These are phyloP conservation scores for Manis crassicaudata DNA, from an alignment of 2,797 vertebrate genomes.

Conservation along the genomic window DNA sequence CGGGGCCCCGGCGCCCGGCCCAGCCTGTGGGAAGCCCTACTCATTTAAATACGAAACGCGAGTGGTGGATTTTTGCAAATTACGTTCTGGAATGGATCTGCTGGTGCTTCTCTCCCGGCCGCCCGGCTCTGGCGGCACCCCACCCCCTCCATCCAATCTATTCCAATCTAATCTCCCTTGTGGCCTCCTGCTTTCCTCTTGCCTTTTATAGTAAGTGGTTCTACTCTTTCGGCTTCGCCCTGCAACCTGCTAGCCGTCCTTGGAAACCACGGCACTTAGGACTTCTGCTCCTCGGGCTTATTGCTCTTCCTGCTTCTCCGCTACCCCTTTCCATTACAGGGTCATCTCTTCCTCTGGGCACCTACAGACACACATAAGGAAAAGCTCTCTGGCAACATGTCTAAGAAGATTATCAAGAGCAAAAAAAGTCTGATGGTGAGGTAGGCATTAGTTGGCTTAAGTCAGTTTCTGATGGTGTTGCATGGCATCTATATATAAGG, in stretches of 20 bases:
- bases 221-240: neutral
- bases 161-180: neutral
- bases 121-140: neutral
- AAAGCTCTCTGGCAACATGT: neutral
- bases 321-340: neutral
- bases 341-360: neutral
- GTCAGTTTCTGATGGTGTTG: neutral
- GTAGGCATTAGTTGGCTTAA: neutral
- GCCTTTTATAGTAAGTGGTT: neutral
- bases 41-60: conserved; percentile 65
- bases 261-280: neutral
- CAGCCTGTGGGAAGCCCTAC: neutral
- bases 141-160: neutral
- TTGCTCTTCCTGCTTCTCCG: neutral
- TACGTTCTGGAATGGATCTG: neutral
- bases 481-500: fast-evolving
- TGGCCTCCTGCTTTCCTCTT: fast-evolving
- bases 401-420: neutral
- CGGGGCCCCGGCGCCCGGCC: fast-evolving
- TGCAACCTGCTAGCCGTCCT: neutral
- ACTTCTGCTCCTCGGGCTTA: neutral
- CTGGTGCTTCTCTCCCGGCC: neutral
- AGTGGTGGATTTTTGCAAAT: neutral
- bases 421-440: neutral
- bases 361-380: neutral